phyloP scores from a whole-genome alignment of 2,797 vertebrate species.

The Myotis vivesi region DNA sequence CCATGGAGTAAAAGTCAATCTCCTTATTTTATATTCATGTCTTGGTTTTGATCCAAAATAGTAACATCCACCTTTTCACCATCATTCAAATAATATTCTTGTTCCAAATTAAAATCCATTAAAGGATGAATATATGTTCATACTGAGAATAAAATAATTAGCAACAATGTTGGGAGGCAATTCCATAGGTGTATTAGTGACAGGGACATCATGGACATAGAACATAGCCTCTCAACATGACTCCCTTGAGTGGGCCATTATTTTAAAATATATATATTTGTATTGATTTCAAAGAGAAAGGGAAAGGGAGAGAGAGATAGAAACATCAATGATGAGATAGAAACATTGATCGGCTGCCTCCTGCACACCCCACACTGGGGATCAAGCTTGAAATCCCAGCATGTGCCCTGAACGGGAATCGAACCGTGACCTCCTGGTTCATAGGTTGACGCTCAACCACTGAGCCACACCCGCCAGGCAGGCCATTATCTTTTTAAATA shows the following conservation, averaged over 20 bases:
- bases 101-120: constrained; percentile 10
- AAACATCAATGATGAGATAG: too few species aligned
- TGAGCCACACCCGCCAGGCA: too few species aligned
- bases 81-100: not conserved
- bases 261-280: not conserved
- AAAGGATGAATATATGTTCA: not conserved
- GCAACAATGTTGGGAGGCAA: not conserved
- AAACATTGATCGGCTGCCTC: too few species aligned
- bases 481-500: not conserved
- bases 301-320: too few species aligned
- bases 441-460: too few species aligned
- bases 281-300: too few species aligned
- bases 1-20: not conserved
- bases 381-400: too few species aligned
- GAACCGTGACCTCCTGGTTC: too few species aligned
- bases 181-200: not conserved
- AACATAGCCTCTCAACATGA: not conserved
- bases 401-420: too few species aligned
- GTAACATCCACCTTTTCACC: not conserved
- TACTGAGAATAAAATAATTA: constrained; percentile 34
- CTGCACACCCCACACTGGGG: too few species aligned
- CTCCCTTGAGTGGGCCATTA: not conserved
- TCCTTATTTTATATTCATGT: not conserved
- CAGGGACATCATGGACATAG: not conserved
- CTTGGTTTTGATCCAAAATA: constrained; percentile 33